Base-by-base conservation (phyloP, 1,140 invertebrate species). In the Triops cancriformis region DNA sequence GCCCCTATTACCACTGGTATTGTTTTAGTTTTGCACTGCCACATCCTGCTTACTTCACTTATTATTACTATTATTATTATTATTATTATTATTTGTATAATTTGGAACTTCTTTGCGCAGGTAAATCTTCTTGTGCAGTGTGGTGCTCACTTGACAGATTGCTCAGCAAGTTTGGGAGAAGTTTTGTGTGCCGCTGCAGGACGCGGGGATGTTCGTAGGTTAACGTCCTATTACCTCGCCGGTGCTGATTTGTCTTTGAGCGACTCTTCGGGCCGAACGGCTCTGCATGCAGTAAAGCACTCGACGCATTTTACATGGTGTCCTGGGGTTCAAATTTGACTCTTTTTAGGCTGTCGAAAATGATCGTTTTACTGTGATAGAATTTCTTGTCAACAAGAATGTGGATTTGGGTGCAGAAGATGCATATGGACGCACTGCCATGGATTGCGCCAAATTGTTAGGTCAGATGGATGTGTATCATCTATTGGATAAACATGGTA, bases 131-230 rank as follows among this genome's bases (percentile, higher is more conserved):
- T 93, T 0, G 82, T 88, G 11, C 85, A 88, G 75, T 90, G 90
- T 81, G 91, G 91, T 0, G 90, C 90, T 14, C 88, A 91, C 83
- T 81, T 92, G 31, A 83, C 82, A 3, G 76, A 82, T 4, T 79
- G 82, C 2, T 84, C 87, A 11, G 83, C 82, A 1, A 87, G 86
- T 23, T 83, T 91, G 10, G 90, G 88, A 1, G 87, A 89, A 73
- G 86, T 87, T 77, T 84, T 92, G 73, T 90, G 89, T 80, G 85
- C 85, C 73, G 90, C 90, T 1, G 88, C 89, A 1, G 85, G 87
- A 1, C 82, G 85, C 23, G 89, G 89, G 14, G 87, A 89, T 73
- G 23, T 88, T 0, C 83, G 82, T 11, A 85, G 89, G 7, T 81
- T 93, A 1, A 80, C 85, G 51, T 90, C 90, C 0, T 91, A 87